These are phyloP conservation scores for Hypotaenidia philippensis DNA, from an alignment of 2,797 vertebrate genomes.

Conservation along the genomic window DNA sequence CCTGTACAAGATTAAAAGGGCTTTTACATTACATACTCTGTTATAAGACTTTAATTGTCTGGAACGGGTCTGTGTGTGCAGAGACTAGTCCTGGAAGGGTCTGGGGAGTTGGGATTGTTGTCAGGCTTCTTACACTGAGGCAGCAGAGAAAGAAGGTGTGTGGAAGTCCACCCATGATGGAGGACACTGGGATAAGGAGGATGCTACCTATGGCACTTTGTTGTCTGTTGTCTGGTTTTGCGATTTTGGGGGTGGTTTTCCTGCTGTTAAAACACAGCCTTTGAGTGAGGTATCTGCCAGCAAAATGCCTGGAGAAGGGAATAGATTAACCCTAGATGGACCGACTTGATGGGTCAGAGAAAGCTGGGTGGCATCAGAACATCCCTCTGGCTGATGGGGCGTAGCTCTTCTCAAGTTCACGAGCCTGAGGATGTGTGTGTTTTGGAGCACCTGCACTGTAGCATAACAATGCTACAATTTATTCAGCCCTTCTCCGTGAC, in stretches of 20 bases:
- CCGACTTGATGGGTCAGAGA: background rate
- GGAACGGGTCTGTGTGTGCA: background rate
- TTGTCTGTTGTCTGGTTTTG: background rate
- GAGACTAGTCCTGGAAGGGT: background rate
- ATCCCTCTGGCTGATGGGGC: background rate
- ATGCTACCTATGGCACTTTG: background rate
- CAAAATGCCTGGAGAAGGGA: background rate
- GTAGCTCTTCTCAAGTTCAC: background rate
- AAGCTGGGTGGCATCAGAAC: background rate
- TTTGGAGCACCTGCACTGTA: background rate
- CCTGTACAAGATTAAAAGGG: conserved; percentile 24
- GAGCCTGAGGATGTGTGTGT: background rate
- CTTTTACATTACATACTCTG: background rate
- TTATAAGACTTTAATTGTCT: background rate
- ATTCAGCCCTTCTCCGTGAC: background rate
- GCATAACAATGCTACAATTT: background rate
- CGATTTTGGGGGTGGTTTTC: background rate
- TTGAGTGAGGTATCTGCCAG: background rate
- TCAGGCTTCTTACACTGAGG: background rate
- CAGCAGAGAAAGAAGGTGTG: background rate
- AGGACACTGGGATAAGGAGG: background rate
- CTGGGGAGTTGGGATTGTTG: background rate
- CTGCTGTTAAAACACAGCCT: background rate
- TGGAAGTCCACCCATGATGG: background rate
- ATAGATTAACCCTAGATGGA: background rate